Conservation (phyloP, 1,140 invertebrate genomes). For the Diuraphis noxia region DNA sequence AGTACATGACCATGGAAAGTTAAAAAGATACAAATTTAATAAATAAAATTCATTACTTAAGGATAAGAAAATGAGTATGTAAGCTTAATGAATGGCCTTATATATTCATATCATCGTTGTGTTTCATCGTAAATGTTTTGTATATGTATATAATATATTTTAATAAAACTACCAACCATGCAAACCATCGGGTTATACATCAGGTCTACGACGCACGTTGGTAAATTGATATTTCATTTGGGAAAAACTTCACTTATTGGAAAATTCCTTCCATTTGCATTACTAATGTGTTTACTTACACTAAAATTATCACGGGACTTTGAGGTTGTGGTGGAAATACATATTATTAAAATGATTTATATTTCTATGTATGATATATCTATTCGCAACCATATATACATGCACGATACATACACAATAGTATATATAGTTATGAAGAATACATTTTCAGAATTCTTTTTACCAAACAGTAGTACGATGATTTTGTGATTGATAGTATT, state of each 20-base stretch:
- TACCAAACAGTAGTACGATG: neutral
- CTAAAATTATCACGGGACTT: neutral
- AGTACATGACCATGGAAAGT: neutral
- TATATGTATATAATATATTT: neutral
- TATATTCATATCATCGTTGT: neutral
- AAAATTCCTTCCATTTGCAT: neutral
- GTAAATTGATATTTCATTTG: neutral
- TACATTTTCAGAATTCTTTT: neutral
- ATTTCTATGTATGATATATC: neutral
- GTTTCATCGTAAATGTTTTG: neutral
- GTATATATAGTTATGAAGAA: neutral
- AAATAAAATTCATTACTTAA: neutral
- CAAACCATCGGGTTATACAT: neutral
- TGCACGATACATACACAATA: neutral
- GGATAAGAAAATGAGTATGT: neutral
- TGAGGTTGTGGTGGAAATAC: neutral
- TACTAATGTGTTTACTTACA: neutral
- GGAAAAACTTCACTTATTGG: neutral
- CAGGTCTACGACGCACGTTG: neutral
- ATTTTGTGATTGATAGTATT: slow-evolving; percentile 38
- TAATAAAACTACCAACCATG: neutral
- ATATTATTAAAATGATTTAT: neutral
- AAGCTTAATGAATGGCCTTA: neutral
- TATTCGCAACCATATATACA: neutral
- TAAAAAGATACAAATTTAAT: neutral